Percentiles rank a stretch among this genome's conserved stretches.
phyloP scores from a whole-genome alignment of 2,797 vertebrate genomes.

The Pseudocheirus occidentalis region DNA sequence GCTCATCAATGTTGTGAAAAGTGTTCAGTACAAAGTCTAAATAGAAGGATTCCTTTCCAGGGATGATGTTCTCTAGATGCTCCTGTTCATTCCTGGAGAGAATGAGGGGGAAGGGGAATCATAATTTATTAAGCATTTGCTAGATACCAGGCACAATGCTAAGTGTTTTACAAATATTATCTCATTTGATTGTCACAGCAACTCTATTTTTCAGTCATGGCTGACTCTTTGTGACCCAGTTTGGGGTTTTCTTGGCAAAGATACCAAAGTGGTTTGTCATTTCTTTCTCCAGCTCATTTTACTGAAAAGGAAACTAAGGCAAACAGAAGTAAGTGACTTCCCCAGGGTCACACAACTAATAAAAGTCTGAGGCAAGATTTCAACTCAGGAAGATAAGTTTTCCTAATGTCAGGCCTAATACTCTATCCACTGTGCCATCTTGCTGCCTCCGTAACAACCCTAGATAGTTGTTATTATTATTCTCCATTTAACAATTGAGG shows the following conservation, averaged over 20 bases:
- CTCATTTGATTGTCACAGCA: not conserved
- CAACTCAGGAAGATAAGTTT: not conserved
- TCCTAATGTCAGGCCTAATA: not conserved
- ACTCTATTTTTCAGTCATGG: not conserved
- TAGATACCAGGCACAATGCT: not conserved
- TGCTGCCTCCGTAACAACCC: not conserved
- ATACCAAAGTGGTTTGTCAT: not conserved
- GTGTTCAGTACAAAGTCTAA: not conserved
- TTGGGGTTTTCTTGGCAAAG: not conserved
- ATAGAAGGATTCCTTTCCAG: not conserved
- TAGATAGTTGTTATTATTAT: not conserved
- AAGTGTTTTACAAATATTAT: not conserved
- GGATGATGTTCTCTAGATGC: not conserved
- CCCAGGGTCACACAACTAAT: not conserved
- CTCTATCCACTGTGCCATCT: not conserved
- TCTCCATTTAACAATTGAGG: not conserved
- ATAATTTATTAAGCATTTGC: not conserved
- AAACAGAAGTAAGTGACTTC: not conserved
- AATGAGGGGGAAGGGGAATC: not conserved
- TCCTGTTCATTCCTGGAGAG: not conserved
- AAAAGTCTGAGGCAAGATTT: not conserved
- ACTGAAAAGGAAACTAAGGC: not conserved
- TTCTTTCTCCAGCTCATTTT: not conserved
- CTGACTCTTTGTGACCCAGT: not conserved
- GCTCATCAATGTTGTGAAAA: not conserved